A percentile compares a stretch with the other conserved stretches of the same genome.
Evolutionary conservation across 2,888 invertebrate genomes (phyloP).

Genomic region (Nephrotoma flavescens): DNA sequence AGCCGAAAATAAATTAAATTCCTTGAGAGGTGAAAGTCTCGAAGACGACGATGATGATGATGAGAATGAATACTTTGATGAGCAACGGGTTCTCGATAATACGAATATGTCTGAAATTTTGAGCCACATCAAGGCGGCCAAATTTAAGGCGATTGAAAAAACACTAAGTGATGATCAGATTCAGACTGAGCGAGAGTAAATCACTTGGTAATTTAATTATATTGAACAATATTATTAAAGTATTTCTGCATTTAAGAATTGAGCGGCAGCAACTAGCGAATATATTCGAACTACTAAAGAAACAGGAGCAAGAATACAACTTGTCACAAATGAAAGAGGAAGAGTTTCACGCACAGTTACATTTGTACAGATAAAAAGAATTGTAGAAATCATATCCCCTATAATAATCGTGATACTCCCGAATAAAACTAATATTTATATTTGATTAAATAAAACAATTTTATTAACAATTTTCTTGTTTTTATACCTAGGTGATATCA

Average conservation of each 20-base stretch:
- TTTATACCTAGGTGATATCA: not conserved
- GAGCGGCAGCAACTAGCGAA: conserved; percentile 33
- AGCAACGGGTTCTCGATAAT: conserved; percentile 5
- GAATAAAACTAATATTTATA: not conserved
- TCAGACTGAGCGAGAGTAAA: conserved; percentile 19
- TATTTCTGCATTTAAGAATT: conserved; percentile 19
- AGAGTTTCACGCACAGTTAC: conserved; percentile 27
- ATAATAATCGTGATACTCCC: not conserved
- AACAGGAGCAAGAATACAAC: conserved; percentile 32
- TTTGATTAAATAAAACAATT: not conserved
- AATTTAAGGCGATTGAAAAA: conserved; percentile 18
- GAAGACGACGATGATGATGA: not conserved
- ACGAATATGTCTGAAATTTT: conserved; percentile 17
- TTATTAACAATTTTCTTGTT: not conserved
- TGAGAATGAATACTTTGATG: not conserved
- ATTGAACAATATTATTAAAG: not conserved
- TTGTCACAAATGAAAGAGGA: conserved; percentile 26
- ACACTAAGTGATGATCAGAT: conserved; percentile 20
- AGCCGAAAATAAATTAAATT: not conserved
- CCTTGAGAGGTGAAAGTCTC: not conserved
- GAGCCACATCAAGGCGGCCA: conserved; percentile 20
- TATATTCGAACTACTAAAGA: conserved; percentile 31
- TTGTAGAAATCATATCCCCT: not conserved
- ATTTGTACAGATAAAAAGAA: conserved; percentile 23
- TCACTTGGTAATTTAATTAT: not conserved